phyloP scores from a whole-genome alignment of 2,113 vertebrate genomes.

The Brachyhypopomus gauderio region DNA sequence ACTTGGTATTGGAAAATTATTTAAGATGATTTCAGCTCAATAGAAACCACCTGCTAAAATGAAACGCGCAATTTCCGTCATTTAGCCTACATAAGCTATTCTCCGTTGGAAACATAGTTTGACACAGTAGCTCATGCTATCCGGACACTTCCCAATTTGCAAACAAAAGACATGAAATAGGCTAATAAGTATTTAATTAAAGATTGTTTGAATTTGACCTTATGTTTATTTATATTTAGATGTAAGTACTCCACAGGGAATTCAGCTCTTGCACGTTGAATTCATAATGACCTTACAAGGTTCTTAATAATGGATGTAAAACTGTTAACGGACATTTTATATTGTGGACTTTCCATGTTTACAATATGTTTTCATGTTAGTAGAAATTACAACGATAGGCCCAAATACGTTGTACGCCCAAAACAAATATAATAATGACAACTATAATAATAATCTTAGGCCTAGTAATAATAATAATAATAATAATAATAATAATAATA shows the following conservation, averaged over 20 bases:
- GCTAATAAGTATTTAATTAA: constrained; percentile 36
- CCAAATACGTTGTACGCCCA: no score
- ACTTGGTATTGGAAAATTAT: no score
- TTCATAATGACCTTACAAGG: constrained; percentile 38
- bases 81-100: no score
- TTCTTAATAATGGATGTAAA: constrained; percentile 24
- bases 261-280: constrained; percentile 23
- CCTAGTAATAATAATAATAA: constrained; percentile 23
- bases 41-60: no score
- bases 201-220: constrained; percentile 38
- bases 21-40: no score
- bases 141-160: not conserved
- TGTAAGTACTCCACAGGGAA: constrained; percentile 22
- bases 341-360: not conserved
- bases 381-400: not conserved
- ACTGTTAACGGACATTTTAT: constrained; percentile 6
- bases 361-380: constrained; percentile 37
- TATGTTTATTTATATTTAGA: constrained; percentile 40
- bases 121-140: not conserved
- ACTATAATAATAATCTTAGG: not conserved
- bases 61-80: no score
- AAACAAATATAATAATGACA: not conserved
- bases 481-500: constrained; percentile 5
- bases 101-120: no score
- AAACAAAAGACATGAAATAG: not conserved